Percentiles rank a stretch among this genome's conserved stretches.
phyloP scores from a whole-genome alignment of 2,797 vertebrate genomes.

The Knipowitschia caucasica region DNA sequence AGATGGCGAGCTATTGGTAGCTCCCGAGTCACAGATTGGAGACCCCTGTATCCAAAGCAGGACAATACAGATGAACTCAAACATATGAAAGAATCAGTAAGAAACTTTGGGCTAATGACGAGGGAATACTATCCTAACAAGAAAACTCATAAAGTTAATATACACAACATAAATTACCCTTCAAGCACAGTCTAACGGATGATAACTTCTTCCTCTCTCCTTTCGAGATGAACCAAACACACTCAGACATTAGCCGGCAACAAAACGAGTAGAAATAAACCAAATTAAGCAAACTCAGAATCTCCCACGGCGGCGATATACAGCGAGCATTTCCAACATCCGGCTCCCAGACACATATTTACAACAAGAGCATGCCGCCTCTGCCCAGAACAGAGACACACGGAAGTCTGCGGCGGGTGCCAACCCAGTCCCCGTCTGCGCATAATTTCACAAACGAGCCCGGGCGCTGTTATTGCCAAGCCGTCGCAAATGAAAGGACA shows the following conservation, averaged over 20 bases:
- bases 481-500: slow-evolving; percentile 21
- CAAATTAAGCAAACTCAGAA: background rate
- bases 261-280: background rate
- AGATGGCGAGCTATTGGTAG: too few relatives aligned
- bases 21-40: too few relatives aligned
- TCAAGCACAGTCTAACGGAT: too few relatives aligned
- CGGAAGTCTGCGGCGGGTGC: background rate
- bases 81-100: too few relatives aligned
- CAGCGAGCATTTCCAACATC: slow-evolving; percentile 1
- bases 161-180: background rate
- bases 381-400: slow-evolving; percentile 5
- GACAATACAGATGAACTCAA: too few relatives aligned
- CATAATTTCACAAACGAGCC: slow-evolving; percentile 18
- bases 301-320: background rate
- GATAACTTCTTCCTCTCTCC: background rate
- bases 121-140: too few relatives aligned
- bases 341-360: slow-evolving; percentile 5
- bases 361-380: slow-evolving; percentile 1
- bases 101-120: too few relatives aligned
- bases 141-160: too few relatives aligned
- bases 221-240: background rate
- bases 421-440: slow-evolving; percentile 4
- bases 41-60: too few relatives aligned
- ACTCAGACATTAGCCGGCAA: background rate
- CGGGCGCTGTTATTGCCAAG: slow-evolving; percentile 17